Evolutionary conservation across 2,888 invertebrate species (phyloP), one percentile per base, ranked within the genome.

Genomic region (Molorchus minor): DNA sequence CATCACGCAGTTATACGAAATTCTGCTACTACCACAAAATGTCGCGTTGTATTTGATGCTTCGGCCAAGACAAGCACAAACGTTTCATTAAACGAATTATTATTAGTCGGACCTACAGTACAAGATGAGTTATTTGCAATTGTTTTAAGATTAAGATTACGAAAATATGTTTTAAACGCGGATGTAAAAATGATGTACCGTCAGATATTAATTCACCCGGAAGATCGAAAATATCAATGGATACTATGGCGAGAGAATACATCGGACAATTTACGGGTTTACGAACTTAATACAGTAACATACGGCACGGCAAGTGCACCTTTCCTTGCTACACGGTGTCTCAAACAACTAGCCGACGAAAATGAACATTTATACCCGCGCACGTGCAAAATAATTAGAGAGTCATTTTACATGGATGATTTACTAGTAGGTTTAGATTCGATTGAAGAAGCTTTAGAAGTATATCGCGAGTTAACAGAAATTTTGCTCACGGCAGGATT

Each of bases 391-490:
- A 57, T 59, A 8, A 59, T 59, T 43, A 41, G 46, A 29, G 36
- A 36, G 19, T 54, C 36, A 1, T 62, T 62, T 60, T 62, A 60
- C 55, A 47, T 65, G 55, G 60, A 62, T 15, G 64, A 62, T 13
- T 30, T 59, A n/a, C 21, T 64, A 13, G 19, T 54, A 25, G 54
- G 64, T 45, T 19, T 55, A 13, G 44, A 59, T 46, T 51, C 29
- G 8, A 36, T 35, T 8, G 40, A 63, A n/a, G 60, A 63, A 25
- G 57, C 45, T 38, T 2, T 54, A 2, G 20, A 57, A 20, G 3
- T 64, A 17, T 21, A 57, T 35, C 4, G 30, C 5, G 49, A 54
- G 29, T 2, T 58, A 10, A 38, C 38, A 17, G 7, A 55, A 21
- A 56, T 64, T n/a, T 36, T 61, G 10, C 10, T 2, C 13, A 33